Percentiles rank a stretch among this genome's conserved stretches.
Evolutionary conservation across 2,888 invertebrate genomes (phyloP).

Genomic region (Pyrrhia umbra): DNA sequence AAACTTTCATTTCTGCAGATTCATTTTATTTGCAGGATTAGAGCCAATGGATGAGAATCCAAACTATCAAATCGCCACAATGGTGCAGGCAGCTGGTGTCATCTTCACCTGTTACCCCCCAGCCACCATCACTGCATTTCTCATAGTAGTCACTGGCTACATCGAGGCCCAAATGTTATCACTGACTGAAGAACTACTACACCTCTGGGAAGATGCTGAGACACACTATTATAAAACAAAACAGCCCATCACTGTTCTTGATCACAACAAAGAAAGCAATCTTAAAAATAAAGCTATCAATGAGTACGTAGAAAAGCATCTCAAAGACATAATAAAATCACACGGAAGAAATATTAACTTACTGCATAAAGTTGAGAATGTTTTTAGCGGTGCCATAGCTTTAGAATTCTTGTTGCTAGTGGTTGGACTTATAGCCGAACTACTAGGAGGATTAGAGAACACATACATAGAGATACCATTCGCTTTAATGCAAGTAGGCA

Average conservation of each 20-base stretch:
- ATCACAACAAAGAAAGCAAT: neutral
- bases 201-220: conserved; percentile 72
- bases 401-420: conserved; percentile 70
- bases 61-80: conserved; percentile 73
- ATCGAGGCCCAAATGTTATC: conserved; percentile 76
- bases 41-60: conserved; percentile 76
- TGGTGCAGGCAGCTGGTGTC: conserved; percentile 53
- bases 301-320: conserved; percentile 32
- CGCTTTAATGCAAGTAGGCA: conserved; percentile 69
- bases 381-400: conserved; percentile 68
- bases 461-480: conserved; percentile 71
- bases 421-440: conserved; percentile 68
- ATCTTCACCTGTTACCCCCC: conserved; percentile 67
- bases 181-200: conserved; percentile 71
- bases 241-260: conserved; percentile 33
- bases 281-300: conserved; percentile 36
- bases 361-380: conserved; percentile 60
- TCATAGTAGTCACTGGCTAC: conserved; percentile 74
- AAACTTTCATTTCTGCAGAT: too few relatives aligned
- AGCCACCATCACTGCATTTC: conserved; percentile 70
- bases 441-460: conserved; percentile 73
- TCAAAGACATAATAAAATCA: conserved; percentile 42
- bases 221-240: conserved; percentile 55
- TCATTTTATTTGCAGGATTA: conserved; percentile 69
- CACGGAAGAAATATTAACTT: conserved; percentile 63